These are phyloP conservation scores for Drosophila tripunctata DNA, from an alignment of 2,888 invertebrate genomes.

Conservation along the genomic window DNA sequence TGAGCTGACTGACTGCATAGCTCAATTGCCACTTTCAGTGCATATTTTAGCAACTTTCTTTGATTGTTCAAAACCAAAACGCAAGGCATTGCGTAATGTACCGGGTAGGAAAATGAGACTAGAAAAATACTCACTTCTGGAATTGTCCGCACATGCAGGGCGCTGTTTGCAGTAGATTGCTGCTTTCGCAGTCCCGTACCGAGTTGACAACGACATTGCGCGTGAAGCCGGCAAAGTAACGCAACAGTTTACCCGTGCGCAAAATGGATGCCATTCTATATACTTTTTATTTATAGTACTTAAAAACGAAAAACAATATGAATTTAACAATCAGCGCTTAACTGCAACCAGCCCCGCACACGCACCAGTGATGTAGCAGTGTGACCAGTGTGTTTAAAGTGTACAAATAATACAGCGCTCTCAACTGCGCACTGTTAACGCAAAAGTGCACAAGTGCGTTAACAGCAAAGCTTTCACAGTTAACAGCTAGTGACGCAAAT, in stretches of 20 bases:
- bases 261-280: slow-evolving; percentile 82
- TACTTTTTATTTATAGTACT: slow-evolving; percentile 36
- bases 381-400: slow-evolving; percentile 21
- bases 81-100: slow-evolving; percentile 77
- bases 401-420: neutral
- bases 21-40: neutral
- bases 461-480: neutral
- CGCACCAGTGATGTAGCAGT: slow-evolving; percentile 40
- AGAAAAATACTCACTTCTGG: slow-evolving; percentile 83
- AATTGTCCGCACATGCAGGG: slow-evolving; percentile 85
- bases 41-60: neutral
- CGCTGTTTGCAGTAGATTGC: slow-evolving; percentile 85
- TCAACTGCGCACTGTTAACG: neutral
- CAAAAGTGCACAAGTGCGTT: neutral
- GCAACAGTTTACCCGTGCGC: slow-evolving; percentile 90
- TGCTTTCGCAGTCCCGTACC: slow-evolving; percentile 87
- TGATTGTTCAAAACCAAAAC: slow-evolving; percentile 7
- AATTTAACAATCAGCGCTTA: slow-evolving; percentile 1
- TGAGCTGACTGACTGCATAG: slow-evolving; percentile 10
- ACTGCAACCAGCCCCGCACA: slow-evolving; percentile 34
- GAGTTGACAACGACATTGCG: slow-evolving; percentile 88
- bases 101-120: slow-evolving; percentile 45
- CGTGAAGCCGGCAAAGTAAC: slow-evolving; percentile 90
- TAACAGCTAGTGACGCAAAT: neutral
- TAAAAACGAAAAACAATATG: slow-evolving; percentile 47